Evolutionary conservation across 1,140 invertebrate genomes (phyloP), one percentile per base, ranked within the genome.

Genomic region (Heterodera schachtii): DNA sequence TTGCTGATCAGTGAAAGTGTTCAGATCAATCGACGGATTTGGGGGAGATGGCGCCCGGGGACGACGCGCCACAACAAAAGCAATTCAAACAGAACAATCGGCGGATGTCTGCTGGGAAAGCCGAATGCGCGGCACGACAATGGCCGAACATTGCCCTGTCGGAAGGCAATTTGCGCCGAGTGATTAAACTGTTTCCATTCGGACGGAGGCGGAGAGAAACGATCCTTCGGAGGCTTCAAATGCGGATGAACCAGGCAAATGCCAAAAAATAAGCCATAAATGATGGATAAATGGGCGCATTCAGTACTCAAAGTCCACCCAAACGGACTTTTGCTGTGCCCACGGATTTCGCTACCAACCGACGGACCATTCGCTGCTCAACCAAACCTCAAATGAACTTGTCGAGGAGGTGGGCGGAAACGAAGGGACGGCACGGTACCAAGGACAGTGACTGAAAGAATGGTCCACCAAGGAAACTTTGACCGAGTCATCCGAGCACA

Each of bases 131-230:
- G 57, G 5, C 57, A 64, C 57, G 66, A n/a, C 77, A 79, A 76
- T 76, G 47, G 57, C 47, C 57, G 41, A 60, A 79, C 67, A 78
- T 47, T 43, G 46, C 47, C 16, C 7, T 79, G 47, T 71, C 67
- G 57, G 67, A 79, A 73, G 49, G 31, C 57, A 79, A 79, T 79
- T 60, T 79, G n/a, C 78, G 31, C 21, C 49, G 70, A 43, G 47
- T 79, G 57, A 21, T 73, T 41, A 84, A 80, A 77, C 81, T 87
- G 19, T 86, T 86, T 66, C 85, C 85, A 8, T 86, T 86, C 78
- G 82, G 80, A 16, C 86, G 86, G 47, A 49, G 86, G 3, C 77
- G 85, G 67, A 69, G 85, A 49, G 85, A 86, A 80, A 82, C 81
- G 5, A 44, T 86, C 21, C 52, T 86, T 1, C 71, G 83, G 16